Evolutionary conservation across 2,113 vertebrate genomes (phyloP).

Genomic region (Corynorhinus townsendii): DNA sequence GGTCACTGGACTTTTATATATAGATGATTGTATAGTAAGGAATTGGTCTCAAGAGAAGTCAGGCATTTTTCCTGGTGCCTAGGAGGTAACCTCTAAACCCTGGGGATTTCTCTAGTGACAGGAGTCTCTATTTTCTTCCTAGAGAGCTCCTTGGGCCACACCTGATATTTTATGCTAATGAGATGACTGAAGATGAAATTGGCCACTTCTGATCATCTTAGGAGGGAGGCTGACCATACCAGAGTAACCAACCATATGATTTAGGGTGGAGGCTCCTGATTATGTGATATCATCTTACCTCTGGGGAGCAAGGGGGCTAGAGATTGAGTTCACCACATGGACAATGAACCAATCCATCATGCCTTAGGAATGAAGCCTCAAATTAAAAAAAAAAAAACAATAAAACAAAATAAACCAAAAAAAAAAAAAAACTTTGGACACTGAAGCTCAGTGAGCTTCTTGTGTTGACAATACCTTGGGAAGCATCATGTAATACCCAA

Average conservation of each 20-base stretch:
- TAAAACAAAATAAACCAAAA: no score
- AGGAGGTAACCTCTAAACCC: neutral
- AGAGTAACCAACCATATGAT: neutral
- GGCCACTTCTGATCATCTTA: neutral
- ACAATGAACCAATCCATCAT: neutral
- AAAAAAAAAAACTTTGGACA: neutral
- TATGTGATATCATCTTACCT: neutral
- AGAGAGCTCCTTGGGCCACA: neutral
- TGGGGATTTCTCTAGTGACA: neutral
- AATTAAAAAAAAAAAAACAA: neutral
- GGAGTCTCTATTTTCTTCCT: neutral
- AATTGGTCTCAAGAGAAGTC: neutral
- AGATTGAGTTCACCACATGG: neutral
- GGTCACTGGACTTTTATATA: no score
- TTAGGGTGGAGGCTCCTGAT: neutral
- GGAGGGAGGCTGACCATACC: neutral
- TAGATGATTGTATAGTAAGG: neutral
- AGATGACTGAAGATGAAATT: neutral
- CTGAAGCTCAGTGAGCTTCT: neutral
- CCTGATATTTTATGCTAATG: neutral
- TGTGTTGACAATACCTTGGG: neutral
- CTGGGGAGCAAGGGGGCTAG: no score
- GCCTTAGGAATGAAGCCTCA: neutral
- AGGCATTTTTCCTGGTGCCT: neutral
- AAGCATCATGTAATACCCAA: neutral